Conservation (phyloP, 2,888 invertebrate genomes). For the Copidosoma aretas region DNA sequence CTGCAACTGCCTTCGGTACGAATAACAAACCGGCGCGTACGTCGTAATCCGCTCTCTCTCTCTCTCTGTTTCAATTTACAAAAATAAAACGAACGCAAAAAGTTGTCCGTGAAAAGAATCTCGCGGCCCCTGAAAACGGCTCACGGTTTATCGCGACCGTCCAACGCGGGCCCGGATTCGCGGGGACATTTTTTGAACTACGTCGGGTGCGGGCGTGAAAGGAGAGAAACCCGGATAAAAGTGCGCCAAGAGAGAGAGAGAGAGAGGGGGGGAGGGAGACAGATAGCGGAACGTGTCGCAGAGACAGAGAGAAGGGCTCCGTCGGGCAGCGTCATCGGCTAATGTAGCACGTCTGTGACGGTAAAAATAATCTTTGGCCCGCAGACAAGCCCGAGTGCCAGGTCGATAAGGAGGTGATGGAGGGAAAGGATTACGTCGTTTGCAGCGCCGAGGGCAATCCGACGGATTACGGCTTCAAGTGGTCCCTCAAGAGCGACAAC, state of each 20-base stretch:
- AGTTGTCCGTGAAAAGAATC: neutral
- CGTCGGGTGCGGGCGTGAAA: neutral
- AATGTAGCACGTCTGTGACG: neutral
- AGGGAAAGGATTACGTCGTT: conserved; percentile 78
- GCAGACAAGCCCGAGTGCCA: conserved; percentile 85
- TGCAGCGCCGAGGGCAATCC: conserved; percentile 87
- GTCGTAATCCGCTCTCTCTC: neutral
- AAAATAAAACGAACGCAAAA: neutral
- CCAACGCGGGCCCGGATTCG: conserved; percentile 12
- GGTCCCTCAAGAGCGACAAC: conserved; percentile 85
- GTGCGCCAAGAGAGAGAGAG: neutral
- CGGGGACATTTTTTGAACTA: neutral
- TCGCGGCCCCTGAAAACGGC: neutral
- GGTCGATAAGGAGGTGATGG: conserved; percentile 75
- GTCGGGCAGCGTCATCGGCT: neutral
- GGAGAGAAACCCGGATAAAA: neutral
- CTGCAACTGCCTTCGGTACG: too few species aligned
- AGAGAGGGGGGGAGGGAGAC: neutral
- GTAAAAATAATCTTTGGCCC: conserved; percentile 45
- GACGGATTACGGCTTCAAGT: conserved; percentile 76
- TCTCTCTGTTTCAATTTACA: neutral
- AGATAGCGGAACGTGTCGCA: neutral
- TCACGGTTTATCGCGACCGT: conserved; percentile 19
- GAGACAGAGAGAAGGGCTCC: neutral
- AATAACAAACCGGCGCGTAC: too few species aligned